These are phyloP conservation scores for Ascidia mentula DNA, from an alignment of 23 tunicate species.

Conservation along the genomic window DNA sequence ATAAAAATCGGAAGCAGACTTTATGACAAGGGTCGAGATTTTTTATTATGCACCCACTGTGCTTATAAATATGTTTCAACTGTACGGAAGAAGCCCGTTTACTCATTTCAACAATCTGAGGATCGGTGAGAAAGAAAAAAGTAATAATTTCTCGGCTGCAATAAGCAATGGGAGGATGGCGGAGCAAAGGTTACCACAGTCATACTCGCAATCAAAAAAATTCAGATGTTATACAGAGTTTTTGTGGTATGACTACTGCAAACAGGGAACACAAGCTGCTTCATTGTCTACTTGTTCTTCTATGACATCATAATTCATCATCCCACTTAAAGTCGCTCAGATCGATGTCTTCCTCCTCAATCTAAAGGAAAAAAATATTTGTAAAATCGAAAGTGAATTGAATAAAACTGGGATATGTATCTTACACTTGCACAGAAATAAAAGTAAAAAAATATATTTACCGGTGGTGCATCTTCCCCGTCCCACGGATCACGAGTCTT, in stretches of 20 bases:
- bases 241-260: slow-evolving; percentile 2
- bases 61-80: too few species aligned
- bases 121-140: too few species aligned
- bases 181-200: neutral
- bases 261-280: neutral
- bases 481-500: slow-evolving; percentile 78
- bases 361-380: slow-evolving; percentile 26
- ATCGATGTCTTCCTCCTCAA: slow-evolving; percentile 83
- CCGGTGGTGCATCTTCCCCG: slow-evolving; percentile 90
- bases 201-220: neutral
- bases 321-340: slow-evolving; percentile 97
- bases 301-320: slow-evolving; percentile 90
- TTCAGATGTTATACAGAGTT: neutral
- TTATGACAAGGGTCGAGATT: too few species aligned
- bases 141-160: too few species aligned
- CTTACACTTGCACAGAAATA: too few species aligned
- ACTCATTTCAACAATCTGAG: too few species aligned
- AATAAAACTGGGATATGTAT: too few species aligned
- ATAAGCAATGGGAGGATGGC: too few species aligned
- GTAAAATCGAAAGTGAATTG: too few species aligned
- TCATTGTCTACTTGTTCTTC: neutral
- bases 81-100: too few species aligned
- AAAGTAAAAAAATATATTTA: neutral
- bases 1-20: too few species aligned
- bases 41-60: too few species aligned